Conservation (phyloP, 1,140 invertebrate species). For the Drosophila guanche region DNA sequence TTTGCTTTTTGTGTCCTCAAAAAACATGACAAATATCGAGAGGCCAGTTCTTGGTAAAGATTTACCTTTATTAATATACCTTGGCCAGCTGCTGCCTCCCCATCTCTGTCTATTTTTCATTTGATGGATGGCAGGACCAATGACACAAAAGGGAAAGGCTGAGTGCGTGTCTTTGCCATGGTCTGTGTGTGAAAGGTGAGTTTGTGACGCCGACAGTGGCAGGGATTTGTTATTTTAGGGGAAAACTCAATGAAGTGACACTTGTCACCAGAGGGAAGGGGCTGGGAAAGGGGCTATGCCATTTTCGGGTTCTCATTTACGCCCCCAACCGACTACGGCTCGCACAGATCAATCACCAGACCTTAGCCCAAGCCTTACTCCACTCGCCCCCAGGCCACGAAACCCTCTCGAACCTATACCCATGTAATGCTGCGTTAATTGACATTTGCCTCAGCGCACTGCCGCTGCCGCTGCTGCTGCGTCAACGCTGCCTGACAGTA, state of each 20-base stretch:
- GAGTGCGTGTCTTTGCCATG: slow-evolving; percentile 28
- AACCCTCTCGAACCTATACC: slow-evolving; percentile 18
- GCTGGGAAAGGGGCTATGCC: slow-evolving; percentile 19
- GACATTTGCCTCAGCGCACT: slow-evolving; percentile 52
- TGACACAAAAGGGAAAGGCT: slow-evolving; percentile 16
- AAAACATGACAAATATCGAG: too few relatives aligned
- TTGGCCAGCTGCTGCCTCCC: neutral
- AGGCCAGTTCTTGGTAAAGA: too few relatives aligned
- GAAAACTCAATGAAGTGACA: slow-evolving; percentile 74
- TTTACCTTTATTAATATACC: neutral
- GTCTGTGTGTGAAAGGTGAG: slow-evolving; percentile 35
- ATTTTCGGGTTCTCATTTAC: slow-evolving; percentile 48
- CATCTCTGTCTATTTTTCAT: neutral
- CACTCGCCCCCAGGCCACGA: neutral
- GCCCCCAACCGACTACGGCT: slow-evolving; percentile 45
- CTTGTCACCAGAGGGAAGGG: slow-evolving; percentile 32
- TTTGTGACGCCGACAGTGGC: slow-evolving; percentile 37
- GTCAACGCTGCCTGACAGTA: slow-evolving; percentile 63
- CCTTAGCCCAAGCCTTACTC: slow-evolving; percentile 32
- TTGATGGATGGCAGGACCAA: slow-evolving; percentile 72
- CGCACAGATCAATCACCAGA: slow-evolving; percentile 48
- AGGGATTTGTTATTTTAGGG: slow-evolving; percentile 36
- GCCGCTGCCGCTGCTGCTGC: slow-evolving; percentile 33
- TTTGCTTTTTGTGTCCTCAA: neutral
- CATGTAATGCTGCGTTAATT: slow-evolving; percentile 61